Base-by-base conservation (phyloP, 2,797 vertebrate species). In the Anguilla obscura region DNA sequence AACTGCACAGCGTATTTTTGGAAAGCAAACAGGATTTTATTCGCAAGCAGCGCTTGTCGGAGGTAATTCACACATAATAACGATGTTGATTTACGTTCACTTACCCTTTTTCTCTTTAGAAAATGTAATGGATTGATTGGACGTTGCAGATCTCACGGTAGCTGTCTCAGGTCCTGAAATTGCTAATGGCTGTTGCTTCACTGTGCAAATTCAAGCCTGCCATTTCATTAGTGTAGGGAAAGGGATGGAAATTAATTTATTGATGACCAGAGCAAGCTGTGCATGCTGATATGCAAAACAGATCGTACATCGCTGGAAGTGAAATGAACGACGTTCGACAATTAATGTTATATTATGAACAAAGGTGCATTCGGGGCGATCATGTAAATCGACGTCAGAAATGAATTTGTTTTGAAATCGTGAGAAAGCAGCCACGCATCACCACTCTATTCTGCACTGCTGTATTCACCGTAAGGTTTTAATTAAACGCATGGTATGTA, bases 91-190 rank as follows among this genome's bases (percentile, higher is more conserved):
- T 76, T 79, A 48, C 45, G 66, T 87, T 27, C 71, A 85, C 60
- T 89, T 84, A 40, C 50, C 71, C 48, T 85, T 74, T 90, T 86
- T 74, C 69, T 84, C 58, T 85, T 76, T 87, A n/a, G 45, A 83
- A 79, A 88, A 88, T 83, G 84, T 63, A 69, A 86, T 63, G 84
- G 86, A 88, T 87, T 89, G 89, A 86, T 88, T 79, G 84, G 80
- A 76, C 63, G 86, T 74, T 87, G 86, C 86, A n/a, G 63, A 90
- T 76, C 86, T 89, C 52, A 88, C 80, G 86, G 83, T 85, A 90
- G 88, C 90, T 93, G 90, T 92, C 92, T 88, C 0, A 89, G 89
- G 90, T 92, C 90, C 93, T 91, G 93, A 90, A 91, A 86, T 83
- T 84, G 52, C 56, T 30, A 60, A 86, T 48, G 86, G 56, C 88